A percentile compares a stretch with the other conserved stretches of the same genome.
phyloP scores from a whole-genome alignment of 2,888 invertebrate species.

The Brachynemurus nebulosus region DNA sequence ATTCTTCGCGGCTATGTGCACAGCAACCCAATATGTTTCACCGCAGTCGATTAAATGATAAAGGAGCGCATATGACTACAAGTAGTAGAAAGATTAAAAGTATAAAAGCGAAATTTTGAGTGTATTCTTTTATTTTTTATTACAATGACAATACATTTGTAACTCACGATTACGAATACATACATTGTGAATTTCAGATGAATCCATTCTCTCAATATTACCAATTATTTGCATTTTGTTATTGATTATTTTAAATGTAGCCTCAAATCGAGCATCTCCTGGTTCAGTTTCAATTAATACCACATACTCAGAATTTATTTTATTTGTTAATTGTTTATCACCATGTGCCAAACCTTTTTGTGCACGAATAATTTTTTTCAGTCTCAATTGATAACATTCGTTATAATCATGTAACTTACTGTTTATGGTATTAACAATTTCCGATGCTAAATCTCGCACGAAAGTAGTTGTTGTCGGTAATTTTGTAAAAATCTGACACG shows the following conservation, averaged over 20 bases:
- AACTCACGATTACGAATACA: constrained; percentile 61
- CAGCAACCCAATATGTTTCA: too few relatives aligned
- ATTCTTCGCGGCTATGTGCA: too few relatives aligned
- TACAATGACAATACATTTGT: constrained; percentile 66
- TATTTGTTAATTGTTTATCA: constrained; percentile 27
- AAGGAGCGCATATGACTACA: too few relatives aligned
- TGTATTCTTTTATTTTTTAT: too few relatives aligned
- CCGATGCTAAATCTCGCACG: constrained; percentile 43
- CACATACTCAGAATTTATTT: constrained; percentile 44
- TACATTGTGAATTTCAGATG: constrained; percentile 66
- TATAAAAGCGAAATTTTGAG: too few relatives aligned
- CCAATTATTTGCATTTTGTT: constrained; percentile 44
- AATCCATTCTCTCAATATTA: constrained; percentile 60
- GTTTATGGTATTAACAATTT: constrained; percentile 53
- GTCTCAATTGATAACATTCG: constrained; percentile 48
- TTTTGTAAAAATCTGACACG: constrained; percentile 56
- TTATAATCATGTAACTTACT: constrained; percentile 40
- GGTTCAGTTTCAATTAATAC: constrained; percentile 49
- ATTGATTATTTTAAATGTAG: constrained; percentile 39
- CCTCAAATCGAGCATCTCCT: constrained; percentile 63
- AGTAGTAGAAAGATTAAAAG: too few relatives aligned
- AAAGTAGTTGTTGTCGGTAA: constrained; percentile 37
- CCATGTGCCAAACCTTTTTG: constrained; percentile 37
- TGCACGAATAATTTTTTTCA: constrained; percentile 50
- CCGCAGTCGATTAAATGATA: too few relatives aligned